Conservation (phyloP, 1,140 invertebrate genomes). For the Acyrthosiphon pisum region DNA sequence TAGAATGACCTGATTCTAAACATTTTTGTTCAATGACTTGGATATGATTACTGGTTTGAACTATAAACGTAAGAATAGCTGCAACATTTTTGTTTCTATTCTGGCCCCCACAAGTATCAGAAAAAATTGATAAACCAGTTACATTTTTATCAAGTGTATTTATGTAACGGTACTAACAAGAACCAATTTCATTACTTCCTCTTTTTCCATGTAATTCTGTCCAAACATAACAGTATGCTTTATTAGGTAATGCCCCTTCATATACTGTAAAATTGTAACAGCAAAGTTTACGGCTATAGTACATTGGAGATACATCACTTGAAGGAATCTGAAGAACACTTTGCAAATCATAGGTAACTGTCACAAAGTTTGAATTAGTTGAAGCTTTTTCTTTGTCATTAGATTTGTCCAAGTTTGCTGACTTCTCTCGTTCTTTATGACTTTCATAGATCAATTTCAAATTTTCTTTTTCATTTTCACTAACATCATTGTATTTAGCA, state of each 20-base stretch:
- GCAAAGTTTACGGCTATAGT: not conserved
- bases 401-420: not conserved
- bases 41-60: slow-evolving; percentile 50
- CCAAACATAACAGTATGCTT: slow-evolving; percentile 38
- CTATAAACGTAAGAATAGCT: not conserved
- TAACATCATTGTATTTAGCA: not conserved
- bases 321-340: slow-evolving; percentile 30
- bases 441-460: slow-evolving; percentile 3
- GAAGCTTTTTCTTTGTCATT: not conserved
- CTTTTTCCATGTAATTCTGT: slow-evolving; percentile 16
- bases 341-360: slow-evolving; percentile 22
- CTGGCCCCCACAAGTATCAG: slow-evolving; percentile 39
- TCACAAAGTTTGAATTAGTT: not conserved
- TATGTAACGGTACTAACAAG: not conserved
- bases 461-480: not conserved
- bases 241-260: slow-evolving; percentile 26
- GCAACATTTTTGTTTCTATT: slow-evolving; percentile 36
- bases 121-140: not conserved
- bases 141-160: slow-evolving; percentile 14
- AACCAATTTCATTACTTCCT: slow-evolving; percentile 34
- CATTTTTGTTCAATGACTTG: slow-evolving; percentile 60
- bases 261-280: slow-evolving; percentile 14
- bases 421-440: not conserved
- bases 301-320: slow-evolving; percentile 23
- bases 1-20: slow-evolving; percentile 59